Base-by-base conservation (phyloP, 1,140 invertebrate genomes). In the Brachionus manjavacas region DNA sequence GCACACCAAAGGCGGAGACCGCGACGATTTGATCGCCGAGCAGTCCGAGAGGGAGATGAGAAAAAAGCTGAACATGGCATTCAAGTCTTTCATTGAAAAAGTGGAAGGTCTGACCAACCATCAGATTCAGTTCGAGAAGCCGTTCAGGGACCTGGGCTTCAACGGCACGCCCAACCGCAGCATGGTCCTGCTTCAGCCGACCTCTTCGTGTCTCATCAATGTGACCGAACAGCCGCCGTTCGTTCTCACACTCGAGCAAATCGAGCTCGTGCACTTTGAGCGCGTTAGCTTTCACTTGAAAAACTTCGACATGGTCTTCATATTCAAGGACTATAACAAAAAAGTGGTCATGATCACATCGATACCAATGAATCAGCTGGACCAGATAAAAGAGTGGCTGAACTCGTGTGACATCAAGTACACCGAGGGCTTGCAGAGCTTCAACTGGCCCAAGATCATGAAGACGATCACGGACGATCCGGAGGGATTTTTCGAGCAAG, bases 371-470 rank as follows among this genome's bases (percentile, higher is more conserved):
- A 95, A 95, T 87, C 94, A 97, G 93, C 91, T 99, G 86, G 97
- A 99, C 91, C 95, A 98, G 91, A 96, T 99, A 4, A 99, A 99
- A 90, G 96, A 99, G 90, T 99, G 97, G 97, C 90, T 99, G 0
- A 98, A 98, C 85, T 97, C 95, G 0, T 98, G 96, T 89, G 96
- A 99, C 87, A 97, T 98, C 85, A 92, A 95, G 43, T 99, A 99
- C 88, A 96, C 96, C 0, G 97, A 99, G 90, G 98, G 98, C 87
- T 94, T 98, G 68, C 97, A 99, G 88, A 97, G 95, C 28, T 92
- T 99, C 81, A 99, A 99, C 90, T 99, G 98, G 98, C 93, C 94
- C 0, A 99, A 99, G 90, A 98, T 99, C 86, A 99, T 99, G 97
- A 99, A 99, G 90, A 99, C 97, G 0, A 99, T 99, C 86, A 95